Conservation (phyloP, 2,113 vertebrate species). For the Saguinus midas region DNA sequence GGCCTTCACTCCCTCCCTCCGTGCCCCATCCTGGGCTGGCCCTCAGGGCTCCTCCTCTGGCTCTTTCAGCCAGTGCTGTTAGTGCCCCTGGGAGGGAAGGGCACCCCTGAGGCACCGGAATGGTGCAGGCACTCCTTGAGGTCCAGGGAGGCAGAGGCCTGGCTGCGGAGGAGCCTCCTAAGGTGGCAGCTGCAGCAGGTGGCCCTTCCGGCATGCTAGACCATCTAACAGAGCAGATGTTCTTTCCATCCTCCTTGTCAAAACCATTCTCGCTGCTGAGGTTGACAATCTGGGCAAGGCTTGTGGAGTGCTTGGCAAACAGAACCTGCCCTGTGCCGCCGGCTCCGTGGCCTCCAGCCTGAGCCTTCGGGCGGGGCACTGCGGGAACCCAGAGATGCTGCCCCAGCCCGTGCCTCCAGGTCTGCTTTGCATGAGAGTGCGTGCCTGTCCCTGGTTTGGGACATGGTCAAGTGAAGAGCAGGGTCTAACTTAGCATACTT, state of each 20-base stretch:
- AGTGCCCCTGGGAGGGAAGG: background rate
- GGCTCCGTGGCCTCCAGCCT: background rate
- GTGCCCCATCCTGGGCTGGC: background rate
- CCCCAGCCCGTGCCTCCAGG: background rate
- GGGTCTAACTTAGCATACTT: background rate
- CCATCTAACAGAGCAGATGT: background rate
- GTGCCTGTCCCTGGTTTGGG: background rate
- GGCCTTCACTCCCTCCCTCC: background rate
- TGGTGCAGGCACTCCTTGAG: background rate
- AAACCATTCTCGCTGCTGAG: background rate
- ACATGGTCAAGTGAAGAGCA: rapidly evolving
- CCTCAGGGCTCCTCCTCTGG: background rate
- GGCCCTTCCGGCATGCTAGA: rapidly evolving
- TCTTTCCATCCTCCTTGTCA: background rate
- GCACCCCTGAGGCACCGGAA: background rate
- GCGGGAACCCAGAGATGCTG: background rate
- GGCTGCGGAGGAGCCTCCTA: rapidly evolving
- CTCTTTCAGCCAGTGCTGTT: background rate
- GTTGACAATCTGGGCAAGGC: background rate
- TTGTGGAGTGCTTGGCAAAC: rapidly evolving
- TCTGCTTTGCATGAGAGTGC: background rate
- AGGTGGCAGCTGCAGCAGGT: background rate
- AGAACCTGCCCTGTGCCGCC: rapidly evolving
- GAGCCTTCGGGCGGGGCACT: too few species aligned
- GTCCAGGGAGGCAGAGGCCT: background rate